A percentile compares a stretch with the other conserved stretches of the same genome.
Conservation (phyloP, 2,797 vertebrate genomes). For the Ambastaia sidthimunki region DNA sequence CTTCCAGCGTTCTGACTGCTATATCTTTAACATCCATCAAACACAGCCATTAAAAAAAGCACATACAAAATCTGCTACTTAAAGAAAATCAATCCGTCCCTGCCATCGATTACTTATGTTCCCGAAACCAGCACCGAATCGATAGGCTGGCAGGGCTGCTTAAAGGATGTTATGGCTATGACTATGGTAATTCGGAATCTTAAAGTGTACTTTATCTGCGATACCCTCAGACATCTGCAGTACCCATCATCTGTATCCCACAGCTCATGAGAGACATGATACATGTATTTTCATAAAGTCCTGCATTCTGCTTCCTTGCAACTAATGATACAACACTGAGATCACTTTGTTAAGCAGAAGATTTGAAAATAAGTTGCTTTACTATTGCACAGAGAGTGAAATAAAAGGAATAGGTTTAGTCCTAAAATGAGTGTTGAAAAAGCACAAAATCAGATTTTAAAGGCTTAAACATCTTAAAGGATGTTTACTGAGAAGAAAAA, state of each 20-base stretch:
- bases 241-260: constrained; percentile 71
- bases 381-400: constrained; percentile 1
- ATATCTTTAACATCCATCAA: constrained; percentile 71
- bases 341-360: constrained; percentile 71
- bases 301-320: constrained; percentile 64
- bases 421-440: background rate
- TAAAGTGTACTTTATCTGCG: constrained; percentile 74
- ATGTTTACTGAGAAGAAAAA: constrained; percentile 47
- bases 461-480: constrained; percentile 55
- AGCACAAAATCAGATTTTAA: constrained; percentile 60
- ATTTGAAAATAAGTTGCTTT: constrained; percentile 6
- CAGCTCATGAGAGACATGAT: constrained; percentile 70
- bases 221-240: constrained; percentile 66
- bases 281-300: constrained; percentile 78
- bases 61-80: constrained; percentile 68
- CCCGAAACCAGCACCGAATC: constrained; percentile 68
- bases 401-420: constrained; percentile 59
- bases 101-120: constrained; percentile 74
- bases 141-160: constrained; percentile 63
- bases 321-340: constrained; percentile 71
- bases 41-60: constrained; percentile 64
- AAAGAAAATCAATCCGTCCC: constrained; percentile 38
- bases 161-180: constrained; percentile 71
- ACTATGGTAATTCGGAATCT: constrained; percentile 75
- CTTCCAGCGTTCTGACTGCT: constrained; percentile 43